A percentile compares a stretch with the other conserved stretches of the same genome.
These are phyloP conservation scores for Pelosia muscerda DNA, from an alignment of 2,888 invertebrate genomes.

Conservation along the genomic window DNA sequence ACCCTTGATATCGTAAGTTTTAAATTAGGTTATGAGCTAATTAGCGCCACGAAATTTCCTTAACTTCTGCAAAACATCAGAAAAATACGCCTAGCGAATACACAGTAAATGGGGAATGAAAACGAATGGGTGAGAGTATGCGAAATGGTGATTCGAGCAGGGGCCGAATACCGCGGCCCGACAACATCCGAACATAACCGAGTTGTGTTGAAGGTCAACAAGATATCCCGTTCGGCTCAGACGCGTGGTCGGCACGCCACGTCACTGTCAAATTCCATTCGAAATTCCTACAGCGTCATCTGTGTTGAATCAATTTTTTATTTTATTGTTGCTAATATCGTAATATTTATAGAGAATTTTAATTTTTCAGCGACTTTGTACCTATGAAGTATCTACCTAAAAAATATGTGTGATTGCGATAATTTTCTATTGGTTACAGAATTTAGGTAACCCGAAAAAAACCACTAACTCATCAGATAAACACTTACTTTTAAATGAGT, in stretches of 20 bases:
- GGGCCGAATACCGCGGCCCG: not conserved
- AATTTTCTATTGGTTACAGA: no score
- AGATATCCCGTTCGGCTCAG: not conserved
- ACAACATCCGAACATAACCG: not conserved
- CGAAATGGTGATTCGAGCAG: not conserved
- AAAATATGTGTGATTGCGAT: no score
- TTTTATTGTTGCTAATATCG: not conserved
- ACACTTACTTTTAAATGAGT: no score
- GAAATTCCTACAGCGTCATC: not conserved
- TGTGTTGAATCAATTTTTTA: not conserved
- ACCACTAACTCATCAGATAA: no score
- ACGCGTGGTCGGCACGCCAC: not conserved
- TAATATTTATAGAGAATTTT: not conserved
- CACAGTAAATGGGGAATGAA: not conserved
- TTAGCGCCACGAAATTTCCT: not conserved
- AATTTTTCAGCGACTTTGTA: not conserved
- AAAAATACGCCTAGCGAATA: not conserved
- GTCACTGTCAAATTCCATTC: not conserved
- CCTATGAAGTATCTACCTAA: not conserved
- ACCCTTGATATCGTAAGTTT: no score
- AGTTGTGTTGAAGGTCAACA: not conserved
- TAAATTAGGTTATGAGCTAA: no score
- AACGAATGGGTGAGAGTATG: not conserved
- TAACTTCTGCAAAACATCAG: not conserved
- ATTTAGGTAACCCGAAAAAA: no score